Evolutionary conservation across 2,888 invertebrate genomes (phyloP).

Genomic region (Sicus ferrugineus): DNA sequence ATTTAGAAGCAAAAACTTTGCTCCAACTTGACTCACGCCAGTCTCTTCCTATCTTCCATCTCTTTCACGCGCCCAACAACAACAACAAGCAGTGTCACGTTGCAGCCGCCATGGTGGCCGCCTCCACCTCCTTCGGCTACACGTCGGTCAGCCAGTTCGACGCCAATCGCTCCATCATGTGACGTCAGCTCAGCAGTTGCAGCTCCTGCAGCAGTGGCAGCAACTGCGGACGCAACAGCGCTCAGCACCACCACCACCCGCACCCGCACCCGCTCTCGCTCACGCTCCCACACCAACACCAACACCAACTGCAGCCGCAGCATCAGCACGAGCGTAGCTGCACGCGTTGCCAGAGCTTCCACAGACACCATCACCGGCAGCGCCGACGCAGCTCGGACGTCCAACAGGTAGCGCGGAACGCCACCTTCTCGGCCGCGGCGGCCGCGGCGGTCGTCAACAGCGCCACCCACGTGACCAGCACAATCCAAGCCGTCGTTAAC

Average conservation of each 20-base stretch:
- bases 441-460: conserved; percentile 49
- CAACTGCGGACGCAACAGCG: conserved; percentile 57
- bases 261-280: too few relatives aligned
- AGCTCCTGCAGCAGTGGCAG: conserved; percentile 64
- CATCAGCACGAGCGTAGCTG: conserved; percentile 52
- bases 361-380: conserved; percentile 61
- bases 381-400: conserved; percentile 57
- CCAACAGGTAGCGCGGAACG: conserved; percentile 47
- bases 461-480: conserved; percentile 48
- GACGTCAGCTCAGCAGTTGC: conserved; percentile 65
- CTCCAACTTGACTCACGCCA: neutral
- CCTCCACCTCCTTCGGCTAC: conserved; percentile 64
- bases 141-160: conserved; percentile 64
- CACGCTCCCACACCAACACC: conserved; percentile 45
- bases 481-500: conserved; percentile 53
- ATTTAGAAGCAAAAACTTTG: neutral
- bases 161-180: conserved; percentile 61
- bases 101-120: conserved; percentile 64
- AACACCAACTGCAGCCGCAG: conserved; percentile 51
- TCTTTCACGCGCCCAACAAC: conserved; percentile 8
- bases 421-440: conserved; percentile 50
- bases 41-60: neutral
- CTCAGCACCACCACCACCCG: conserved; percentile 48
- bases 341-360: conserved; percentile 62
- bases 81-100: conserved; percentile 64